Percentiles rank a stretch among this genome's conserved stretches.
Conservation (phyloP, 2,113 vertebrate species). For the Paradoxurus hermaphroditus region DNA sequence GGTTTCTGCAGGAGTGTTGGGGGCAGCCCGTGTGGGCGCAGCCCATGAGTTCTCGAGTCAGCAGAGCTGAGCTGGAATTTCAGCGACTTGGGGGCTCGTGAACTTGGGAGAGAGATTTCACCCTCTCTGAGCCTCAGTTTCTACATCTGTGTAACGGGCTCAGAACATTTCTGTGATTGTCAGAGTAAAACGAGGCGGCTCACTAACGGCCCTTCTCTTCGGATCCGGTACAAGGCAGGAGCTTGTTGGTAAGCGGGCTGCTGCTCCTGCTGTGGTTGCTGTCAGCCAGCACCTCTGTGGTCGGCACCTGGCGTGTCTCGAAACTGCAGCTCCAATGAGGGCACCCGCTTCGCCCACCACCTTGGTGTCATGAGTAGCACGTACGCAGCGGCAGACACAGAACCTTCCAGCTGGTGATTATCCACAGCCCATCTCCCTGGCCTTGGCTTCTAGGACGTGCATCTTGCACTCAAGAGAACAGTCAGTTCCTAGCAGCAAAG, state of each 20-base stretch:
- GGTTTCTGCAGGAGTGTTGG: neutral
- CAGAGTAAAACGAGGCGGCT: neutral
- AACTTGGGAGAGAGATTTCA: neutral
- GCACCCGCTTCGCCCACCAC: rapidly evolving
- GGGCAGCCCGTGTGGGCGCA: rapidly evolving
- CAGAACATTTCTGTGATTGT: no score
- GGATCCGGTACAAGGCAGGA: no score
- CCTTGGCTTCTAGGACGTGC: neutral
- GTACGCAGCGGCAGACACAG: neutral
- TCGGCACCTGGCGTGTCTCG: neutral
- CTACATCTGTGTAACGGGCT: neutral
- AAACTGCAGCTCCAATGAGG: neutral
- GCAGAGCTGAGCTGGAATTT: neutral
- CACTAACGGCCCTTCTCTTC: neutral
- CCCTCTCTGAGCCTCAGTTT: neutral
- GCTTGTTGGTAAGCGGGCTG: neutral
- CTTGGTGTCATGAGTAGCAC: neutral
- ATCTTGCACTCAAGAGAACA: neutral
- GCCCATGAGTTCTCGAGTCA: neutral
- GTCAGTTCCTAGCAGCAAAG: neutral
- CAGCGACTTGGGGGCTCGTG: no score
- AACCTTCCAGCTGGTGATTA: neutral
- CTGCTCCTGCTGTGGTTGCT: neutral
- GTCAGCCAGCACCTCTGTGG: neutral
- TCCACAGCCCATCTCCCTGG: neutral